Evolutionary conservation across 2,888 invertebrate species (phyloP).

Genomic region (Hirtodrosophila histrioides): DNA sequence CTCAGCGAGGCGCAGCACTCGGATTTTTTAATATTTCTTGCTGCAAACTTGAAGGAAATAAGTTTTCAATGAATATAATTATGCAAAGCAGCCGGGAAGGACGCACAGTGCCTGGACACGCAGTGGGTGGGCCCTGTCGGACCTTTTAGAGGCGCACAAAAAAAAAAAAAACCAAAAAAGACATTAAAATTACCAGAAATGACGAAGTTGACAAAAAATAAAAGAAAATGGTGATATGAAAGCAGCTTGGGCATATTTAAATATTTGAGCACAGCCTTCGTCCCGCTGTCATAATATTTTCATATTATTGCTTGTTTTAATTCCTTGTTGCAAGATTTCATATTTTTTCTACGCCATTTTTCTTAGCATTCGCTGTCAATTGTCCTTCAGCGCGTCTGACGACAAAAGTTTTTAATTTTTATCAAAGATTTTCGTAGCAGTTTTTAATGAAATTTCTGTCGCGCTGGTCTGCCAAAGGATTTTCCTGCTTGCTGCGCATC

Average conservation of each 20-base stretch:
- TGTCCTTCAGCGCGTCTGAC: conserved; percentile 56
- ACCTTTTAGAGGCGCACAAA: conserved; percentile 30
- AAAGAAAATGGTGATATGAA: conserved; percentile 60
- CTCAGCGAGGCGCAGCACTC: conserved; percentile 28
- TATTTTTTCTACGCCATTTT: conserved; percentile 31
- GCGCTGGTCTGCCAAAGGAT: conserved; percentile 67
- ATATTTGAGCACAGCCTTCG: conserved; percentile 50
- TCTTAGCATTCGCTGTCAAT: conserved; percentile 56
- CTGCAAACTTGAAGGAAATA: conserved; percentile 73
- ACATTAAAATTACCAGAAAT: conserved; percentile 61
- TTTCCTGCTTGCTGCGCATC: conserved; percentile 38
- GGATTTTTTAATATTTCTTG: conserved; percentile 47
- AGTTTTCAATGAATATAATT: conserved; percentile 83
- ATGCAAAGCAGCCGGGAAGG: conserved; percentile 76
- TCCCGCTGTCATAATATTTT: conserved; percentile 72
- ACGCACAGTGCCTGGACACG: conserved; percentile 24
- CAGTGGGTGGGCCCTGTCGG: conserved; percentile 33
- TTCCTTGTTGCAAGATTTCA: conserved; percentile 72
- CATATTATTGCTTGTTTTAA: conserved; percentile 79
- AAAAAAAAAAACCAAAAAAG: conserved; percentile 27
- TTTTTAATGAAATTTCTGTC: conserved; percentile 74
- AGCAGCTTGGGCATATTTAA: conserved; percentile 75
- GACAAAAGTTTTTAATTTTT: conserved; percentile 72
- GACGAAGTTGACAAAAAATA: conserved; percentile 37
- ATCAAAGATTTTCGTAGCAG: conserved; percentile 66